A percentile compares a stretch with the other conserved stretches of the same genome.
Conservation (phyloP, 1,140 invertebrate species). For the Schmidtea mediterranea region DNA sequence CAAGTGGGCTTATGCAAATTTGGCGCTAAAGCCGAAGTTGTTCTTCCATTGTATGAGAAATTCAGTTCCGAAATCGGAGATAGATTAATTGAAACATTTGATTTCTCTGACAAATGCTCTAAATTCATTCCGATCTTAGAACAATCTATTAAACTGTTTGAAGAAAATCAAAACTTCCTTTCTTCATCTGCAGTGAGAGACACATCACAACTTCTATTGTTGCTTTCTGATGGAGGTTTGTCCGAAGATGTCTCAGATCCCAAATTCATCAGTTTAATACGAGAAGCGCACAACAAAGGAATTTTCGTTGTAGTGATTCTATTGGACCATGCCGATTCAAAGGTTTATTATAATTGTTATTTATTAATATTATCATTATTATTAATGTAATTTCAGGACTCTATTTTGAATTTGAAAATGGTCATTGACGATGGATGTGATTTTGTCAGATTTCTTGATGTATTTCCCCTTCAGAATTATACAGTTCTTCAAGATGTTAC, state of each 20-base stretch:
- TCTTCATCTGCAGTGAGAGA: background rate
- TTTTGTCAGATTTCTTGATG: slow-evolving; percentile 55
- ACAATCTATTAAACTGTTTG: background rate
- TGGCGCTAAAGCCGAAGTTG: slow-evolving; percentile 50
- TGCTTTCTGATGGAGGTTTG: slow-evolving; percentile 32
- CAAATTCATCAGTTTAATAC: slow-evolving; percentile 45
- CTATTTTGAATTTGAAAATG: slow-evolving; percentile 61
- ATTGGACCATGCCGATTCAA: slow-evolving; percentile 68
- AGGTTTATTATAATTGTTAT: too few species aligned
- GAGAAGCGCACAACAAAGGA: slow-evolving; percentile 44
- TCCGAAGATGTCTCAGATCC: background rate
- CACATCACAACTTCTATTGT: slow-evolving; percentile 12
- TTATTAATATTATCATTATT: too few species aligned
- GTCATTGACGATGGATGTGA: slow-evolving; percentile 34
- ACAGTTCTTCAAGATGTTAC: slow-evolving; percentile 63
- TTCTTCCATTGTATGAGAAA: slow-evolving; percentile 56
- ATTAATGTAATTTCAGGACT: slow-evolving; percentile 48
- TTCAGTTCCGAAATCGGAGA: slow-evolving; percentile 54
- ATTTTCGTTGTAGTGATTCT: slow-evolving; percentile 83
- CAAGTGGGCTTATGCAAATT: slow-evolving; percentile 55
- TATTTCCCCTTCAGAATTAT: slow-evolving; percentile 95
- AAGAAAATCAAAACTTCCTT: background rate
- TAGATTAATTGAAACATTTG: slow-evolving; percentile 27
- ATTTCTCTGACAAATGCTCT: slow-evolving; percentile 27
- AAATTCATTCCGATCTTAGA: background rate